Conservation (phyloP, 1,140 invertebrate genomes). For the Holcopasites calliopsidis region DNA sequence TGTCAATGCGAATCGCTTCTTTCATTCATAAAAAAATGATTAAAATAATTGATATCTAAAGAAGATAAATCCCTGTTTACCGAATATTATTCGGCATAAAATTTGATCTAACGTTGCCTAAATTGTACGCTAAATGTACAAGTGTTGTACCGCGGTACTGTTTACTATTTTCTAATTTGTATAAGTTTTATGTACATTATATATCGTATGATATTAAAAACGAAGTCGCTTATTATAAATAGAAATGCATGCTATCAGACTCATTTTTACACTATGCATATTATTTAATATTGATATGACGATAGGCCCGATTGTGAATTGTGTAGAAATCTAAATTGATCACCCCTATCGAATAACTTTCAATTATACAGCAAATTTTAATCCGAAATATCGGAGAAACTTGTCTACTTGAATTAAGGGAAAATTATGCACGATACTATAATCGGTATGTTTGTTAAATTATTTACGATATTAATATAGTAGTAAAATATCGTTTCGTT, state of each 20-base stretch:
- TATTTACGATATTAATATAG: slow-evolving; percentile 13
- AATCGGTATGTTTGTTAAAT: background rate
- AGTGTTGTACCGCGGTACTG: slow-evolving; percentile 11
- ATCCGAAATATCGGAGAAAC: background rate
- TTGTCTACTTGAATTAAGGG: background rate
- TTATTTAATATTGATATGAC: slow-evolving; percentile 45
- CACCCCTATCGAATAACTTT: background rate
- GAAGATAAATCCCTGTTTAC: slow-evolving; percentile 15
- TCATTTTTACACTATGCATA: slow-evolving; percentile 18
- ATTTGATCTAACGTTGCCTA: slow-evolving; percentile 17
- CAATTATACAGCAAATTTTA: background rate
- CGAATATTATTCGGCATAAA: slow-evolving; percentile 18
- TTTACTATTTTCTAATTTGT: slow-evolving; percentile 28
- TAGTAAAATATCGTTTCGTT: slow-evolving; percentile 39
- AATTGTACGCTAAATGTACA: slow-evolving; percentile 41
- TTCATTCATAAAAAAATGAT: background rate
- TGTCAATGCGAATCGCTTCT: background rate
- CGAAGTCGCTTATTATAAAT: slow-evolving; percentile 30
- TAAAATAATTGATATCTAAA: slow-evolving; percentile 13
- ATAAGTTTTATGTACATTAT: slow-evolving; percentile 51
- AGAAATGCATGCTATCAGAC: slow-evolving; percentile 31
- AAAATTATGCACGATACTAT: background rate
- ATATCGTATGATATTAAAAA: slow-evolving; percentile 54
- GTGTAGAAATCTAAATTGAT: slow-evolving; percentile 19
- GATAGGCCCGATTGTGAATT: slow-evolving; percentile 37